Evolutionary conservation across 2,888 invertebrate genomes (phyloP).

Genomic region (Agonopterix heracliana): DNA sequence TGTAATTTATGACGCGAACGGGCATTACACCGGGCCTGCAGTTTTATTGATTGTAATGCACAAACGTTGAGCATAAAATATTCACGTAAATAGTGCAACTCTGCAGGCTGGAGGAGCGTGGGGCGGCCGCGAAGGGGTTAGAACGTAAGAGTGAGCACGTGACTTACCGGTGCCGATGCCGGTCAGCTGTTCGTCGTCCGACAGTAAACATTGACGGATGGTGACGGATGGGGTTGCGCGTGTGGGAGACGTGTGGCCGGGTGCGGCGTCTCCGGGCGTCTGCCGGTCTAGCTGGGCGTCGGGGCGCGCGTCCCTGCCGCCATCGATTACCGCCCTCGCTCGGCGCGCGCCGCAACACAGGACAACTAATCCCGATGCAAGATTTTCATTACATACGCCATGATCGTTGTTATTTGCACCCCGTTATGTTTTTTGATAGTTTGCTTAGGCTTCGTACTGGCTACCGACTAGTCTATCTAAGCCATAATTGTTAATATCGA

Average conservation of each 20-base stretch:
- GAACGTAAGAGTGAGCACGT: constrained; percentile 48
- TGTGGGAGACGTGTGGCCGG: constrained; percentile 54
- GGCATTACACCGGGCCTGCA: constrained; percentile 47
- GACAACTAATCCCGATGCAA: constrained; percentile 66
- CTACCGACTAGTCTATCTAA: background rate
- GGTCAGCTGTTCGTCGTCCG: constrained; percentile 71
- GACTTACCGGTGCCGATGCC: constrained; percentile 69
- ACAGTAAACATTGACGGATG: constrained; percentile 70
- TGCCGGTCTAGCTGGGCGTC: constrained; percentile 76
- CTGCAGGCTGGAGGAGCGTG: constrained; percentile 17
- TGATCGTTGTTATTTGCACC: constrained; percentile 75
- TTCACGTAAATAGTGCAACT: constrained; percentile 27
- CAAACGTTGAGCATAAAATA: constrained; percentile 37
- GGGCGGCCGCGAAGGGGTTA: constrained; percentile 21
- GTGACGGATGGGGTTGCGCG: constrained; percentile 47
- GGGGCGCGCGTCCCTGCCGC: constrained; percentile 66
- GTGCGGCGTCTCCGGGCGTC: constrained; percentile 75
- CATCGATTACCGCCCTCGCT: constrained; percentile 70
- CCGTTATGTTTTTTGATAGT: constrained; percentile 73
- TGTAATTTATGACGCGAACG: constrained; percentile 58
- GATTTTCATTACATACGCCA: constrained; percentile 73
- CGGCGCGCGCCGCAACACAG: constrained; percentile 54
- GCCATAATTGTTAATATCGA: background rate
- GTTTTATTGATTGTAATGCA: constrained; percentile 52
- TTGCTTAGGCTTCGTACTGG: constrained; percentile 46